Conservation (phyloP, 2,888 invertebrate species). For the Microplitis deprimator region DNA sequence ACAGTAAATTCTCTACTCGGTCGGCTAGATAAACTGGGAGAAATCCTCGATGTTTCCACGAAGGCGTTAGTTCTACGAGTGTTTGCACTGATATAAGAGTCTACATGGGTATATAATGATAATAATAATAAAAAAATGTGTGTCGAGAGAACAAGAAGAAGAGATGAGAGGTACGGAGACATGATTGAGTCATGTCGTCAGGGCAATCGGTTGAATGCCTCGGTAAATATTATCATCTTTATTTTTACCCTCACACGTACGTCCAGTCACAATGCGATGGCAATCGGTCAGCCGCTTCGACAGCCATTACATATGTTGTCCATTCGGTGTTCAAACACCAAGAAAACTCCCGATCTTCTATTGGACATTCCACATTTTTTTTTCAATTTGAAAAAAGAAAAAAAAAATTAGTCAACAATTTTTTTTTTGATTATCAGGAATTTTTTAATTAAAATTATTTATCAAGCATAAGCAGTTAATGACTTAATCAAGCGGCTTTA, state of each 20-base stretch:
- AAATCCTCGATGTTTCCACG: not conserved
- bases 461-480: not conserved
- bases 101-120: not conserved
- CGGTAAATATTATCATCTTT: constrained; percentile 62
- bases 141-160: constrained; percentile 11
- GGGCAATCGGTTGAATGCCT: constrained; percentile 64
- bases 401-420: not conserved
- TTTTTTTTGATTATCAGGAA: not conserved
- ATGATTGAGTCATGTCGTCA: constrained; percentile 62
- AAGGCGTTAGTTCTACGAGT: constrained; percentile 11
- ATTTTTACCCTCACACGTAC: constrained; percentile 45
- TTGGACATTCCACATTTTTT: not conserved
- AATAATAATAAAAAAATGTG: not conserved
- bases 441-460: not conserved
- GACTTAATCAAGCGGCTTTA: not conserved
- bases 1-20: not conserved
- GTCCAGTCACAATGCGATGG: constrained; percentile 58
- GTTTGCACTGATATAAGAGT: not conserved
- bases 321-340: constrained; percentile 55
- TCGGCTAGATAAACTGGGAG: not conserved
- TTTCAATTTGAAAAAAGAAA: not conserved
- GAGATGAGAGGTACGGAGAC: constrained; percentile 48
- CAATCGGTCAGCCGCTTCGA: constrained; percentile 65
- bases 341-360: constrained; percentile 4
- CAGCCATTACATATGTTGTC: constrained; percentile 69